phyloP scores from a whole-genome alignment of 2,888 invertebrate species.

The Apantesis nais region DNA sequence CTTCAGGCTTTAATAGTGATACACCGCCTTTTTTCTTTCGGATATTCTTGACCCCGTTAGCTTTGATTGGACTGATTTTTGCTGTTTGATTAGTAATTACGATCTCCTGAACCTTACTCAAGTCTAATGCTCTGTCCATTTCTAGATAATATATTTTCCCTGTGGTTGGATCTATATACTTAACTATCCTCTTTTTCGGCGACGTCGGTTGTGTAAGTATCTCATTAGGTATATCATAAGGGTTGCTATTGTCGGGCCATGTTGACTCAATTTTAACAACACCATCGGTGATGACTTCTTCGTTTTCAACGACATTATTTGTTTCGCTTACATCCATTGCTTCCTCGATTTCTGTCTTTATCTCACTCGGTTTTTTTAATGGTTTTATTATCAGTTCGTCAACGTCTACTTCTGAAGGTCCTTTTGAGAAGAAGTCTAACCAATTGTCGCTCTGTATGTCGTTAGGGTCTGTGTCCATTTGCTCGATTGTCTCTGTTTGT shows the following conservation, averaged over 20 bases:
- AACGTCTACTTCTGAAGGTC: conserved; percentile 69
- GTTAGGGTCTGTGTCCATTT: conserved; percentile 25
- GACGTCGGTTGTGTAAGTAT: conserved; percentile 55
- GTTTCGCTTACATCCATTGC: conserved; percentile 15
- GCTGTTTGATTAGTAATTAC: conserved; percentile 70
- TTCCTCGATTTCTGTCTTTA: conserved; percentile 38
- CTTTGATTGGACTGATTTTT: conserved; percentile 71
- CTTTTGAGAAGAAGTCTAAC: conserved; percentile 76
- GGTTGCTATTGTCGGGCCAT: conserved; percentile 21
- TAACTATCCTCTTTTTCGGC: conserved; percentile 72
- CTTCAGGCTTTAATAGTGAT: conserved; percentile 69
- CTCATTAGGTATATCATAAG: conserved; percentile 42
- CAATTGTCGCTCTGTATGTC: conserved; percentile 62
- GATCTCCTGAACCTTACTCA: conserved; percentile 76
- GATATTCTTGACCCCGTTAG: conserved; percentile 66
- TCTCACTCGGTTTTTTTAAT: conserved; percentile 55
- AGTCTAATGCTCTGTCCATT: conserved; percentile 72
- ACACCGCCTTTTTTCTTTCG: conserved; percentile 63
- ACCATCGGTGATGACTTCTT: conserved; percentile 10
- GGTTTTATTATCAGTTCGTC: conserved; percentile 79
- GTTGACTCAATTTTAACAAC: conserved; percentile 26
- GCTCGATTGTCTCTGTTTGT: conserved; percentile 21
- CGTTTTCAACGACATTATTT: conserved; percentile 27
- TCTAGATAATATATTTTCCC: conserved; percentile 79
- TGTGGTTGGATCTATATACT: conserved; percentile 76